Conservation (phyloP, 1,140 invertebrate genomes). For the Littorina saxatilis region DNA sequence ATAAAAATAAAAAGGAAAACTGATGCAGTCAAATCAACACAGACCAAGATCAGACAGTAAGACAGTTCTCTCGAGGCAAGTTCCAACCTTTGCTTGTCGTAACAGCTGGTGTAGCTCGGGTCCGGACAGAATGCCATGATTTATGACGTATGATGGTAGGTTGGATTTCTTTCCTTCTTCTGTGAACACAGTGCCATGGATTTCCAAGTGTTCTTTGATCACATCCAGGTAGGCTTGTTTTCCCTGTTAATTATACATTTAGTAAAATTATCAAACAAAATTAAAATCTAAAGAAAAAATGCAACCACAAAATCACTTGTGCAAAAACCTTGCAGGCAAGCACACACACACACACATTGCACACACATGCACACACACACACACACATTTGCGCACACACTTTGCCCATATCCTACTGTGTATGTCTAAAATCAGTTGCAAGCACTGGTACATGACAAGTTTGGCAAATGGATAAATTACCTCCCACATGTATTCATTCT, state of each 20-base stretch:
- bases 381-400: too few species aligned
- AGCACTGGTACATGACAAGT: too few species aligned
- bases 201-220: constrained; percentile 63
- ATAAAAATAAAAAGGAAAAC: too few species aligned
- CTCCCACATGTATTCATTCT: constrained; percentile 77
- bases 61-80: too few species aligned
- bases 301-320: background rate
- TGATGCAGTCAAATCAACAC: too few species aligned
- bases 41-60: too few species aligned
- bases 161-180: constrained; percentile 48
- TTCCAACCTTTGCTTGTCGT: constrained; percentile 67
- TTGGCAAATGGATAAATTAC: constrained; percentile 54
- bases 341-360: background rate
- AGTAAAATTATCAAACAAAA: too few species aligned
- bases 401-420: too few species aligned
- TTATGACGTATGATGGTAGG: constrained; percentile 70
- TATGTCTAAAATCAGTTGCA: too few species aligned
- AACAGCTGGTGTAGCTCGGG: constrained; percentile 72
- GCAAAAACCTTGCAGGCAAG: too few species aligned
- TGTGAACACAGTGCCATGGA: constrained; percentile 75
- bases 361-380: background rate
- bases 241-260: constrained; percentile 65
- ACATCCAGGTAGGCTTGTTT: constrained; percentile 66
- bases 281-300: background rate
- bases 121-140: constrained; percentile 72